Evolutionary conservation across 1,140 invertebrate genomes (phyloP), one percentile per base, ranked within the genome.

Genomic region (Achatina immaculata): DNA sequence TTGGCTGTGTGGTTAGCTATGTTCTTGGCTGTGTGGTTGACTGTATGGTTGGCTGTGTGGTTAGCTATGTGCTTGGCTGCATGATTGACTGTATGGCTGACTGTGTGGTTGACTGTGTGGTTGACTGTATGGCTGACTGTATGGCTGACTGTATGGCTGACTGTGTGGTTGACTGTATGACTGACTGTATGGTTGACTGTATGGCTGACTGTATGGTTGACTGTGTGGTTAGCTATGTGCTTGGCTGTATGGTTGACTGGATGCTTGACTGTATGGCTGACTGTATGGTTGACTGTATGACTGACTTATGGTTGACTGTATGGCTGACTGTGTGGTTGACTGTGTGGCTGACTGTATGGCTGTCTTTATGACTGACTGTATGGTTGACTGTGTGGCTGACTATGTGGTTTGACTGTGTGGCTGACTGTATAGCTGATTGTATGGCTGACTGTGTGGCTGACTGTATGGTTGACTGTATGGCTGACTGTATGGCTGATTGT

Each of bases 101-200:
- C 62, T 65, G 62, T 65, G 31, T 65, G 31, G 62, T 34, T 65
- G 62, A 65, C 62, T 65, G 62, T 65, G 31, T 65, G 62, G 24
- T 34, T 65, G 62, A 65, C 62, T 65, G 62, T 65, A 28, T 65
- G 62, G 62, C n/a, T 65, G 62, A 65, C 62, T 65, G 62, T 65
- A 28, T 65, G 62, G 62, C n/a, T 65, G 62, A 65, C 24, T 65
- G 62, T 65, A 28, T 65, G 62, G 62, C n/a, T 65, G 62, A 65
- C 62, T 65, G 62, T 65, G 31, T 65, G 62, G 62, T 34, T 72
- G n/a, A n/a, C n/a, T n/a, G n/a, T n/a, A n/a, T n/a, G n/a, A n/a
- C n/a, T n/a, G n/a, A n/a, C n/a, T n/a, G n/a, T n/a, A n/a, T n/a
- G n/a, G n/a, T n/a, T n/a, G n/a, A n/a, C n/a, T n/a, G n/a, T n/a